Base-by-base conservation (phyloP, 2,797 vertebrate species). In the Xerus rutilus region DNA sequence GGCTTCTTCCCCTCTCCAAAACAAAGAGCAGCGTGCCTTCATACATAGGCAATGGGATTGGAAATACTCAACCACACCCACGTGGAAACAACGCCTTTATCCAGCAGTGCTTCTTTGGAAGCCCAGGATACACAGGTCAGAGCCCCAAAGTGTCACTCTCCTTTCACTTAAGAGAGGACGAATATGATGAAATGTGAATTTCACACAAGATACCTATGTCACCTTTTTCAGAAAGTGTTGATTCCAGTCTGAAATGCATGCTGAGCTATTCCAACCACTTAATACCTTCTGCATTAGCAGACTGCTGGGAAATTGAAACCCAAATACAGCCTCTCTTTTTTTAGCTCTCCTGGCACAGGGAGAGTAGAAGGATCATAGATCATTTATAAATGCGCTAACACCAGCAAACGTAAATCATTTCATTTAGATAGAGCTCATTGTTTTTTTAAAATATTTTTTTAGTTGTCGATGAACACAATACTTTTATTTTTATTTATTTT, bases 221-320 rank as follows among this genome's bases (percentile, higher is more conserved):
- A 28, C 32, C 57, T 74, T 70, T 79, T 57, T 77, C 85, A 49
- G 70, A 25, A 72, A 39, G 85, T 17, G 28, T 62, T 69, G n/a
- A 32, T 74, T 95, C 76, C 64, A 70, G 70, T 77, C 43, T 39
- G 79, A 94, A 84, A 20, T 52, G 69, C 67, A 67, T 57, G 39
- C 39, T 11, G 2, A 20, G 39, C 95, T 94, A 86, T 49, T 1
- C 2, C 47, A 91, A 76, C 7, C 15, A 23, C 17, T 85, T 77
- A 86, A 95, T 96, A 28, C 32, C 39, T 25, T 90, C 12, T 2
- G 28, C 15, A 3, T 30, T 25, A 21, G 39, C 25, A 43, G 35
- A 62, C 54, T 59, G 64, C 8, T 77, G 91, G 93, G 97, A 96
- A 93, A 95, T 49, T 74, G 87, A 45, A 93, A 94, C 82, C 95